These are phyloP conservation scores for Galeopsomyia nigrocyanea DNA, from an alignment of 2,888 invertebrate species.

Conservation along the genomic window DNA sequence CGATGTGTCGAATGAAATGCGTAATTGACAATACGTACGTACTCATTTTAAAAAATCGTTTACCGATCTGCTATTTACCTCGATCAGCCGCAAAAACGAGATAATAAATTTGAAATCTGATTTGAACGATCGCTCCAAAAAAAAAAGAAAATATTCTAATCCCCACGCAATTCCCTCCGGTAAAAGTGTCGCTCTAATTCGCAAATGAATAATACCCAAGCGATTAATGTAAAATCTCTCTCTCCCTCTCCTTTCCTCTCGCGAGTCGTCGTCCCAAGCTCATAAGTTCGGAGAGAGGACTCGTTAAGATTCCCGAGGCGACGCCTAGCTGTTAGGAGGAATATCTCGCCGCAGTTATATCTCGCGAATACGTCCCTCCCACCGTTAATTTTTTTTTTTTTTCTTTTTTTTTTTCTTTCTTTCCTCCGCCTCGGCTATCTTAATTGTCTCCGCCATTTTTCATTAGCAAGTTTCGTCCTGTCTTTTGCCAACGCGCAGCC, in stretches of 20 bases:
- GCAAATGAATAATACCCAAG: constrained; percentile 42
- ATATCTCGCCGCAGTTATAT: constrained; percentile 14
- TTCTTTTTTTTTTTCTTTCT: constrained; percentile 7
- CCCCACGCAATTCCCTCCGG: too few relatives aligned
- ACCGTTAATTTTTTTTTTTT: neutral
- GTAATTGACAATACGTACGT: too few relatives aligned
- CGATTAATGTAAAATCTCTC: constrained; percentile 48
- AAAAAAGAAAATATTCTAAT: too few relatives aligned
- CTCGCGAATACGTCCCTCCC: neutral
- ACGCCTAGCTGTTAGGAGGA: constrained; percentile 38
- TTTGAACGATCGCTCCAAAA: too few relatives aligned
- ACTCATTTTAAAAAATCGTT: too few relatives aligned
- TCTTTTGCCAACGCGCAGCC: neutral
- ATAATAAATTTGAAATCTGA: too few relatives aligned
- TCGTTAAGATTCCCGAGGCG: constrained; percentile 48
- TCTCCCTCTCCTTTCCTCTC: constrained; percentile 20
- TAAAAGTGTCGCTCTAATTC: constrained; percentile 32
- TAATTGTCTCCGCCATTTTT: constrained; percentile 37
- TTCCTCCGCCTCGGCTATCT: constrained; percentile 10
- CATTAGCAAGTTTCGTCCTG: constrained; percentile 30
- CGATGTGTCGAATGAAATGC: too few relatives aligned
- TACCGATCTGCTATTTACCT: too few relatives aligned
- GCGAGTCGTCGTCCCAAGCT: constrained; percentile 10
- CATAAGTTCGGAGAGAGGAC: constrained; percentile 33
- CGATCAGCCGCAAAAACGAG: too few relatives aligned